These are phyloP conservation scores for Tetragnatha montana DNA, from an alignment of 2,888 invertebrate species.

Conservation along the genomic window DNA sequence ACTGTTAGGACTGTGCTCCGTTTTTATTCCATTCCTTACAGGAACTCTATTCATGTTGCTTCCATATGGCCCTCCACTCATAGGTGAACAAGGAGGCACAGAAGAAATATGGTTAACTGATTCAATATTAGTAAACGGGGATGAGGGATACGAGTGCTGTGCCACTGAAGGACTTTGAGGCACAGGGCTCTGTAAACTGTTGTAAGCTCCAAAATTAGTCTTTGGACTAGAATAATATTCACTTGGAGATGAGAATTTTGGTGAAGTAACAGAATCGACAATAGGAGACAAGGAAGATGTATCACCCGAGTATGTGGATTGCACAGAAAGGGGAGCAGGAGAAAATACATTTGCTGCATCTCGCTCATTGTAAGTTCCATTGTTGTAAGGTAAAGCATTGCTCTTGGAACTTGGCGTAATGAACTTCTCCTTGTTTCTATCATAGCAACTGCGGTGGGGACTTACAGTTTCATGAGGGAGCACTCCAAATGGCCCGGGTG, in stretches of 20 bases:
- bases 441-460: conserved; percentile 39
- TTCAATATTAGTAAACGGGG: conserved; percentile 57
- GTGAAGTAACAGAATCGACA: conserved; percentile 51
- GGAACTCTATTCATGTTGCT: conserved; percentile 61
- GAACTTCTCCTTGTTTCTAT: conserved; percentile 53
- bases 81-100: conserved; percentile 52
- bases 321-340: conserved; percentile 54
- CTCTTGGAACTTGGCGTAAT: conserved; percentile 51
- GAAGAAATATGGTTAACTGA: conserved; percentile 44
- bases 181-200: conserved; percentile 59
- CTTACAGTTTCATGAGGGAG: conserved; percentile 71
- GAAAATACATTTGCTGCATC: conserved; percentile 27
- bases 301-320: conserved; percentile 60
- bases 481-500: conserved; percentile 70
- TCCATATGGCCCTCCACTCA: conserved; percentile 53
- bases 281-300: conserved; percentile 56
- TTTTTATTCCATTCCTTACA: conserved; percentile 58
- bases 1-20: conserved; percentile 47
- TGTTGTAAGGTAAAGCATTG: conserved; percentile 39
- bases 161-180: conserved; percentile 64
- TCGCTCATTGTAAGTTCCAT: conserved; percentile 55
- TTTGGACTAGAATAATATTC: conserved; percentile 62
- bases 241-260: conserved; percentile 61
- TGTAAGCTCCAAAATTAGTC: conserved; percentile 67
- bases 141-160: conserved; percentile 62